Percentiles rank a stretch among this genome's conserved stretches.
These are phyloP conservation scores for Psittacara wagleri DNA, from an alignment of 2,113 vertebrate genomes.

Conservation along the genomic window DNA sequence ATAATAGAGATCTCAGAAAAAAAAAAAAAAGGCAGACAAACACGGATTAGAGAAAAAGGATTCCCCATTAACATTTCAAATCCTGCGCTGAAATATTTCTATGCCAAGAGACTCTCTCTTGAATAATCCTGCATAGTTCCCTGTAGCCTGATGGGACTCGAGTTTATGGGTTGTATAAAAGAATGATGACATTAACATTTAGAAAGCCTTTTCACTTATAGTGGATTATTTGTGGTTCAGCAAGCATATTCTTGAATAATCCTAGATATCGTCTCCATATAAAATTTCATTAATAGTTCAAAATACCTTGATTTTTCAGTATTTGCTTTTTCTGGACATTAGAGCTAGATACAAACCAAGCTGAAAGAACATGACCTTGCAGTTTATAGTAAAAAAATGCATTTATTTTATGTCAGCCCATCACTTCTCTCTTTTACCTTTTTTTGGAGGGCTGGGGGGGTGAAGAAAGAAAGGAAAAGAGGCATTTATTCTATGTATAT, in stretches of 20 bases:
- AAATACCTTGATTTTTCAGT: neutral
- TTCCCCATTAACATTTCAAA: neutral
- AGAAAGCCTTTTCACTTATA: neutral
- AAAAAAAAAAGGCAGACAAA: neutral
- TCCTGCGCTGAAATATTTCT: neutral
- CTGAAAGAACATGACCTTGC: neutral
- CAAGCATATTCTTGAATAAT: neutral
- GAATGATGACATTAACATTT: neutral
- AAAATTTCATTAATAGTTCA: neutral
- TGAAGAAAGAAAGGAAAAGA: neutral
- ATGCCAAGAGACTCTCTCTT: neutral
- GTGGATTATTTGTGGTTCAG: neutral
- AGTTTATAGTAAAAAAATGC: neutral
- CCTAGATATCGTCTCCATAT: neutral
- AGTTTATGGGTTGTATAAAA: neutral
- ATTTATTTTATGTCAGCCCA: neutral
- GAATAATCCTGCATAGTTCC: neutral
- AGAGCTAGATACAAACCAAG: neutral
- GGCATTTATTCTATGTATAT: neutral
- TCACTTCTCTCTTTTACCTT: neutral
- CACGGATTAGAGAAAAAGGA: neutral
- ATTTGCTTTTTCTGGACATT: neutral
- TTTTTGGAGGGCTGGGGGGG: neutral
- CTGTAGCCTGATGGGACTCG: neutral
- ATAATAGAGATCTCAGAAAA: neutral